Conservation (phyloP, 2,888 invertebrate species). For the Diaprepes abbreviatus region DNA sequence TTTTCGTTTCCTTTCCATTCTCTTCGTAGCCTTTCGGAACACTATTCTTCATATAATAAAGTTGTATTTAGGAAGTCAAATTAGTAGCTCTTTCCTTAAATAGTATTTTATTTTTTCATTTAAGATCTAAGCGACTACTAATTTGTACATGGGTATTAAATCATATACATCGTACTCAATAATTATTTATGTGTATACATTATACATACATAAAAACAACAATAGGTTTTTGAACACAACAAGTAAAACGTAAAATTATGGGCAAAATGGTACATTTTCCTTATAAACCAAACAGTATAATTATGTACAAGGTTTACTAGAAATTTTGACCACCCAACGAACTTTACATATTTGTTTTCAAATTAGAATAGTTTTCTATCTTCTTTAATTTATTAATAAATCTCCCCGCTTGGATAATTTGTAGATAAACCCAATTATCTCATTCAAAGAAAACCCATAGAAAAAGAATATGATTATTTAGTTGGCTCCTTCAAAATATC, state of each 20-base stretch:
- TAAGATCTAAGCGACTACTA: slow-evolving; percentile 54
- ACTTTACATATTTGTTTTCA: not conserved
- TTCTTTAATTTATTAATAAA: too few relatives aligned
- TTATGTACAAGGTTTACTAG: not conserved
- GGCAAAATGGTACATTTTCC: not conserved
- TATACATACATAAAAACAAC: slow-evolving; percentile 68
- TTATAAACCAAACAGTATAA: not conserved
- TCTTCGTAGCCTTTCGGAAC: not conserved
- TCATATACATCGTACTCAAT: slow-evolving; percentile 59
- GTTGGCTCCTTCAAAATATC: too few relatives aligned
- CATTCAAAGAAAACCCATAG: too few relatives aligned
- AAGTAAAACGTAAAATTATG: slow-evolving; percentile 59
- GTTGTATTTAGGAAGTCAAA: slow-evolving; percentile 7
- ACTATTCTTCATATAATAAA: not conserved
- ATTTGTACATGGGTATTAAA: slow-evolving; percentile 68
- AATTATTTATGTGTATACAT: slow-evolving; percentile 67
- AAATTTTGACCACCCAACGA: not conserved
- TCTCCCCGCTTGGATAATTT: too few relatives aligned
- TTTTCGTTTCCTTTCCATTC: slow-evolving; percentile 6
- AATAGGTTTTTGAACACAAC: slow-evolving; percentile 69
- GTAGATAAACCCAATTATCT: too few relatives aligned
- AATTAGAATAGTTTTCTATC: too few relatives aligned
- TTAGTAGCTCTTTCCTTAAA: slow-evolving; percentile 1
- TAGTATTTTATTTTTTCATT: not conserved
- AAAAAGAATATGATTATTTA: too few relatives aligned